phyloP scores from a whole-genome alignment of 2,888 invertebrate genomes.

The Brachypalpus laphriformis region DNA sequence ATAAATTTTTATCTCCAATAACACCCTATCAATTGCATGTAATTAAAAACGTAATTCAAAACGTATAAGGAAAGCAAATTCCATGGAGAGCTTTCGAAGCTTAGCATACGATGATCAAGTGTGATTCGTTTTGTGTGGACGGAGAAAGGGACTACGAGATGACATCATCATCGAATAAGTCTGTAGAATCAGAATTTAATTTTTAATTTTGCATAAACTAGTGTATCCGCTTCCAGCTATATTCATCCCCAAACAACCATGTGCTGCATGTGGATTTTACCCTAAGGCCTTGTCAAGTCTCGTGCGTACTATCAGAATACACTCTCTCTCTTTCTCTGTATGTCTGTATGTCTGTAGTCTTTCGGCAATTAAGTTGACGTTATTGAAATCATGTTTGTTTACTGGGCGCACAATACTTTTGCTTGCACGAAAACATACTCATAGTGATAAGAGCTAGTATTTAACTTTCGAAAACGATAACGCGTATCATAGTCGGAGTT shows the following conservation, averaged over 20 bases:
- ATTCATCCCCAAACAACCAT: not conserved
- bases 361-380: conserved; percentile 5
- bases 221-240: not conserved
- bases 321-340: not conserved
- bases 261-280: not conserved
- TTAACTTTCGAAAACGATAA: conserved; percentile 26
- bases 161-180: not conserved
- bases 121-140: not conserved
- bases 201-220: not conserved
- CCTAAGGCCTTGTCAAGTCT: not conserved
- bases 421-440: not conserved
- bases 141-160: not conserved
- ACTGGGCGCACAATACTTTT: not conserved
- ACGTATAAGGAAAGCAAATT: not conserved
- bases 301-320: not conserved
- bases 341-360: not conserved
- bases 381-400: conserved; percentile 36
- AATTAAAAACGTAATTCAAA: conserved; percentile 47
- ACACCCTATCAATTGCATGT: conserved; percentile 39
- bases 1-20: conserved; percentile 30
- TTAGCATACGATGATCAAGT: not conserved
- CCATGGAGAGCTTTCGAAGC: not conserved
- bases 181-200: not conserved
- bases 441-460: conserved; percentile 9
- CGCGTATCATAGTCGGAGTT: not conserved